phyloP scores from a whole-genome alignment of 2,888 invertebrate genomes.

The Smittia sp. region DNA sequence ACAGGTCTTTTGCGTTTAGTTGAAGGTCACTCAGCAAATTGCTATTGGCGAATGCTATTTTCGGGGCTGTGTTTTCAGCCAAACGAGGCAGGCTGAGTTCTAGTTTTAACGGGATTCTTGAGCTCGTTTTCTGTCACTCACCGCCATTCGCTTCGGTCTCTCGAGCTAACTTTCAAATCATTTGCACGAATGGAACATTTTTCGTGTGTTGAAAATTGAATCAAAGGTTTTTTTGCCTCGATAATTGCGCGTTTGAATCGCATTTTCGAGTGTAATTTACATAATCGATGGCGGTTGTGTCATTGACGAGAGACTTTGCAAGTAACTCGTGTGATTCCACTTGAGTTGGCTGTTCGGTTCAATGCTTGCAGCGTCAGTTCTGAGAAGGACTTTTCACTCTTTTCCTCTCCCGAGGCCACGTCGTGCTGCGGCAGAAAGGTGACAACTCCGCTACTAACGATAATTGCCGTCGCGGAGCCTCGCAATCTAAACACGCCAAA shows the following conservation, averaged over 20 bases:
- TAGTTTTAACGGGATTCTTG: neutral
- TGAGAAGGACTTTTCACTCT: too few species aligned
- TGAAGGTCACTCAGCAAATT: constrained; percentile 35
- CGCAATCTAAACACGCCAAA: too few species aligned
- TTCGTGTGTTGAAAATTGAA: neutral
- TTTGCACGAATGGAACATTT: neutral
- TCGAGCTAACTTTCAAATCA: neutral
- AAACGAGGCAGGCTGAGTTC: constrained; percentile 22
- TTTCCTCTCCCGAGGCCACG: too few species aligned
- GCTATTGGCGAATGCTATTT: constrained; percentile 18
- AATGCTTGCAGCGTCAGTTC: too few species aligned
- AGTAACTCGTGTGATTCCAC: too few species aligned
- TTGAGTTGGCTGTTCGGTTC: too few species aligned
- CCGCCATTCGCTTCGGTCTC: neutral
- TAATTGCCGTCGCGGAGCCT: too few species aligned
- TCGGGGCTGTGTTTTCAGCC: constrained; percentile 27
- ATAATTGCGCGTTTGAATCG: neutral
- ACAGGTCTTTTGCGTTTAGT: constrained; percentile 41
- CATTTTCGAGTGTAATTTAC: constrained; percentile 10
- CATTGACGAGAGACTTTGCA: constrained; percentile 10
- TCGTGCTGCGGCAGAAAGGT: too few species aligned
- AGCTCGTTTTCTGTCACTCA: neutral
- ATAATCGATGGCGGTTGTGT: constrained; percentile 11
- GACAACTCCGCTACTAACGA: too few species aligned
- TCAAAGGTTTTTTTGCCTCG: neutral